A percentile compares a stretch with the other conserved stretches of the same genome.
Conservation (phyloP, 2,113 vertebrate species). For the Mohoua ochrocephala region DNA sequence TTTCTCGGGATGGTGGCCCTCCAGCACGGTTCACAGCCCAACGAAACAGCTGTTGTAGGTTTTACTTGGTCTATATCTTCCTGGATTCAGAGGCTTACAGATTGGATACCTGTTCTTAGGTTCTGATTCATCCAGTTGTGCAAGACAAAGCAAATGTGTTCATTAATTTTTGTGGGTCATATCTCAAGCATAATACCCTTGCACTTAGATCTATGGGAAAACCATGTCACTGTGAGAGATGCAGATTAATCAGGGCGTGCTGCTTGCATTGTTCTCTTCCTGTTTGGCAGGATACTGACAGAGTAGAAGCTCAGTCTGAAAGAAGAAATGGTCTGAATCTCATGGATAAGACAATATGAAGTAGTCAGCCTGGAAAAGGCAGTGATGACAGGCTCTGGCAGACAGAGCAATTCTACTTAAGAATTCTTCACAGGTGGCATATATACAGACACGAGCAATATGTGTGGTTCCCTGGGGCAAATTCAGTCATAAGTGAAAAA, state of each 20-base stretch:
- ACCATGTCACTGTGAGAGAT: background rate
- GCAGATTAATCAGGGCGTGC: background rate
- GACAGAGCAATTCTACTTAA: background rate
- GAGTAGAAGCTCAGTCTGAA: background rate
- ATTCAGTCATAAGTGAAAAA: background rate
- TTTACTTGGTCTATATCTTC: background rate
- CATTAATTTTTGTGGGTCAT: background rate
- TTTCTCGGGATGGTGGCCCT: background rate
- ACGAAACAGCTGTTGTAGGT: background rate
- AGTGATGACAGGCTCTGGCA: background rate
- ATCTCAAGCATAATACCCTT: background rate
- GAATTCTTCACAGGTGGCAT: background rate
- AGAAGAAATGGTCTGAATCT: background rate
- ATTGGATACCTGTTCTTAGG: background rate
- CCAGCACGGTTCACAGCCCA: background rate
- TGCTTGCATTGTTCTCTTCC: background rate
- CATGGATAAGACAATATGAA: background rate
- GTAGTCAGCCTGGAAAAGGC: background rate
- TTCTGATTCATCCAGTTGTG: background rate
- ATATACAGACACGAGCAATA: background rate
- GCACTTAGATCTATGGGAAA: background rate
- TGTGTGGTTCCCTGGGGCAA: background rate
- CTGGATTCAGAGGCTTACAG: background rate
- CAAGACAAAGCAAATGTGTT: background rate
- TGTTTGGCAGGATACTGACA: background rate